phyloP scores from a whole-genome alignment of 2,113 vertebrate species.

The Dromas ardeola region DNA sequence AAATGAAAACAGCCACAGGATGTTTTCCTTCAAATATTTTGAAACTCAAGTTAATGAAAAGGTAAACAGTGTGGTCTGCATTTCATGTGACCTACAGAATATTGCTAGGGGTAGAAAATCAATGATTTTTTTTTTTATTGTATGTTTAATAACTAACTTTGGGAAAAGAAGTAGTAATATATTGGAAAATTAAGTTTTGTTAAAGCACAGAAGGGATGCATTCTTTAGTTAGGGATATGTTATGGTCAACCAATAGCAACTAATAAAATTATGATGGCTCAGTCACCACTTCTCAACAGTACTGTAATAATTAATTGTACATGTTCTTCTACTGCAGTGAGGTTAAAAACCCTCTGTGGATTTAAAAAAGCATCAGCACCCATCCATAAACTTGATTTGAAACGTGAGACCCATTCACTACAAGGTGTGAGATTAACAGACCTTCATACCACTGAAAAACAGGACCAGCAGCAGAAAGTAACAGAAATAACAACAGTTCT shows the following conservation, averaged over 20 bases:
- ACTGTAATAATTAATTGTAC: not conserved
- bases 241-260: not conserved
- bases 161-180: not conserved
- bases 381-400: not conserved
- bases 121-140: not conserved
- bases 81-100: conserved; percentile 16
- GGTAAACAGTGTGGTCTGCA: conserved; percentile 15
- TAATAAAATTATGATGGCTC: not conserved
- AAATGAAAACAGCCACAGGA: conserved; percentile 48
- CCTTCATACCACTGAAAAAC: not conserved
- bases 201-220: not conserved
- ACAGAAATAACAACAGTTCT: not conserved
- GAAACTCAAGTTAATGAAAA: conserved; percentile 44
- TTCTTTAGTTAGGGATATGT: not conserved
- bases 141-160: not conserved
- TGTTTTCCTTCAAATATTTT: conserved; percentile 55
- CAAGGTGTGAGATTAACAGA: not conserved
- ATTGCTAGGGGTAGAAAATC: not conserved
- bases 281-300: not conserved
- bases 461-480: not conserved
- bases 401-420: not conserved
- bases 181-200: not conserved
- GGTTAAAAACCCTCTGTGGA: not conserved
- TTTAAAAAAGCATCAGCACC: not conserved
- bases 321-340: not conserved